Evolutionary conservation across 37 sponge, comb jelly and placozoan species (phyloP).

Genomic region (Chondrosia reniformis): DNA sequence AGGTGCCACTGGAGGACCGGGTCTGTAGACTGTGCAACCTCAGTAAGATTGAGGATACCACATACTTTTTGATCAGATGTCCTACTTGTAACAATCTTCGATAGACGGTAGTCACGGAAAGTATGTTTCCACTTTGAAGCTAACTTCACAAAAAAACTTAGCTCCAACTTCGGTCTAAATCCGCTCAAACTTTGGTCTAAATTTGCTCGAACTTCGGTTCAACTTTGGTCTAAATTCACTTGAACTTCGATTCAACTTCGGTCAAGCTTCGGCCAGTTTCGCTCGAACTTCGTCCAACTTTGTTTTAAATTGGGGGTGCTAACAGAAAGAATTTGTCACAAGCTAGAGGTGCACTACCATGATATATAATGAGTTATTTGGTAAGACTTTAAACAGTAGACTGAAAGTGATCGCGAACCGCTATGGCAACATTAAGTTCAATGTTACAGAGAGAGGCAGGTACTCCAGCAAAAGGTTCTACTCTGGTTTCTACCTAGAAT

Average conservation of each 20-base stretch:
- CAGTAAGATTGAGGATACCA: too few relatives aligned
- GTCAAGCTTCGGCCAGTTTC: neutral
- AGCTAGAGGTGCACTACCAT: neutral
- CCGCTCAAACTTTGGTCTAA: too few relatives aligned
- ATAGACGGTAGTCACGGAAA: too few relatives aligned
- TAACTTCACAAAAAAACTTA: too few relatives aligned
- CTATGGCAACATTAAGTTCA: neutral
- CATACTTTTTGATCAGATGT: too few relatives aligned
- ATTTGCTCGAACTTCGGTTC: neutral
- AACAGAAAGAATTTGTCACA: neutral
- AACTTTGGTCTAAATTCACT: neutral
- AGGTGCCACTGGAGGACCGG: too few relatives aligned
- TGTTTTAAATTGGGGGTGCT: neutral
- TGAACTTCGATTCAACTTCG: neutral
- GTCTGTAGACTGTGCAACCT: too few relatives aligned
- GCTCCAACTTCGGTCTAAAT: too few relatives aligned
- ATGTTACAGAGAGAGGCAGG: neutral
- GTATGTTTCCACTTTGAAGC: too few relatives aligned
- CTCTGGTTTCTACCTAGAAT: neutral
- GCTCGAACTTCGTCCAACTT: neutral
- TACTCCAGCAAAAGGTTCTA: neutral
- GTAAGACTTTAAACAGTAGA: neutral
- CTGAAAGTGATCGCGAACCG: neutral
- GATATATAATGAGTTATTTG: neutral
- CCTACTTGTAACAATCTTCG: too few relatives aligned